A percentile compares a stretch with the other conserved stretches of the same genome.
These are phyloP conservation scores for Eustalomyia histrio DNA, from an alignment of 2,888 invertebrate species.

Conservation along the genomic window DNA sequence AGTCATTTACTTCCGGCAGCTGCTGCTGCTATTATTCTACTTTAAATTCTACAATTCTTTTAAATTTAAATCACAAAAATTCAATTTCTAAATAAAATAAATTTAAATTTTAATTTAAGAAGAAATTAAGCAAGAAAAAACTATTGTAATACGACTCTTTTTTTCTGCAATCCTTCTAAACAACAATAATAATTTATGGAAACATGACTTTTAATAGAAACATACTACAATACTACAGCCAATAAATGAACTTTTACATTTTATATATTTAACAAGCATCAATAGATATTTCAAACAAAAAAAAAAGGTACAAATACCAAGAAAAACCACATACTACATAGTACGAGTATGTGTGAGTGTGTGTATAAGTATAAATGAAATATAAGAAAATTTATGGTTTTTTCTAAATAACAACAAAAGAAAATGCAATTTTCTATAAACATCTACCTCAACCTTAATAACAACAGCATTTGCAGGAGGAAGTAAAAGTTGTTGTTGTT, in stretches of 20 bases:
- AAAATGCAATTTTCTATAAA: constrained; percentile 39
- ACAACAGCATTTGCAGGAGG: constrained; percentile 8
- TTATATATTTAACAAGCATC: constrained; percentile 40
- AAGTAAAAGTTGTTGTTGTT: constrained; percentile 9
- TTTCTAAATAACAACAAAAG: constrained; percentile 27
- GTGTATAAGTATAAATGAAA: neutral
- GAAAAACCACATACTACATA: neutral
- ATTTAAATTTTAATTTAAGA: constrained; percentile 43
- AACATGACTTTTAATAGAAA: constrained; percentile 55
- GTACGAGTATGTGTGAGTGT: neutral
- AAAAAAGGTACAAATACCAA: constrained; percentile 25
- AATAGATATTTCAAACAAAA: constrained; percentile 39
- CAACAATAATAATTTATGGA: constrained; percentile 37
- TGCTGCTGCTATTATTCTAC: constrained; percentile 14
- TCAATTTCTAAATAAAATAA: neutral
- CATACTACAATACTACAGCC: constrained; percentile 8
- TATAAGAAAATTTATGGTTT: constrained; percentile 37
- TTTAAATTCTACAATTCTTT: constrained; percentile 6
- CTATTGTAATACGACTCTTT: constrained; percentile 8
- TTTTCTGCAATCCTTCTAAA: constrained; percentile 9
- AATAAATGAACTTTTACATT: constrained; percentile 50
- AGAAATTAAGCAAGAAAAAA: neutral
- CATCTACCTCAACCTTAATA: constrained; percentile 7
- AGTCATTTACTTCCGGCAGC: constrained; percentile 59
- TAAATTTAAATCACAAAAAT: neutral